Evolutionary conservation across 2,113 vertebrate genomes (phyloP), one percentile per base, ranked within the genome.

Genomic region (Etheostoma cragini): DNA sequence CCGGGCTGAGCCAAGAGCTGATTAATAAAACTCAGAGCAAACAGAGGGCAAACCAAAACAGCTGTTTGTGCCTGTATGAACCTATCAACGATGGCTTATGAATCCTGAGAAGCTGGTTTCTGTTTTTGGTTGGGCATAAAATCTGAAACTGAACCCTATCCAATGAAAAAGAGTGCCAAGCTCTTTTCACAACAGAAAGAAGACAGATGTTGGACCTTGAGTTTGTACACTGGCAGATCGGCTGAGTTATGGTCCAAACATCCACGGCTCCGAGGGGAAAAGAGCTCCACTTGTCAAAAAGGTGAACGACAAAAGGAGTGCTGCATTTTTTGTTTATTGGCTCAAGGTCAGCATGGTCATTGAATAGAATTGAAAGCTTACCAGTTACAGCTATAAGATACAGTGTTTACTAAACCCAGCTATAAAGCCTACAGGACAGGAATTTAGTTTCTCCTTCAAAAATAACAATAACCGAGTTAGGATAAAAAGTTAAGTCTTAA

Each of bases 11-110:
- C 91, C 66, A 10, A 89, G 82, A 89, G 70, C 80, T 78, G 85
- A 91, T 94, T 91, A 92, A 93, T 94, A 89, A 92, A 92, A 80
- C 80, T 68, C 74, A 78, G 81, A 86, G 87, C 88, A 90, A 94
- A 87, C 73, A 67, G 80, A 92, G 87, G 91, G 87, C 87, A 94
- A 94, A 83, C 35, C 82, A 92, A 90, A 94, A 91, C 94, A 95
- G 91, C 92, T 95, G 94, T 93, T 91, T 88, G 78, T 87, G 79
- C 85, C 82, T 77, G 78, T 76, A 14, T 86, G 78, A 86, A 82
- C 82, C 60, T 75, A 81, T 82, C 76, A 78, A 56, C 17, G 42
- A 63, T 76, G 58, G 76, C 88, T 90, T 89, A 89, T 87, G 80
- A 84, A 89, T 91, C 89, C 75, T 15, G 82, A 86, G 82, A 78